Evolutionary conservation across 2,797 vertebrate genomes (phyloP).

Genomic region (Atherinosoma microstoma): DNA sequence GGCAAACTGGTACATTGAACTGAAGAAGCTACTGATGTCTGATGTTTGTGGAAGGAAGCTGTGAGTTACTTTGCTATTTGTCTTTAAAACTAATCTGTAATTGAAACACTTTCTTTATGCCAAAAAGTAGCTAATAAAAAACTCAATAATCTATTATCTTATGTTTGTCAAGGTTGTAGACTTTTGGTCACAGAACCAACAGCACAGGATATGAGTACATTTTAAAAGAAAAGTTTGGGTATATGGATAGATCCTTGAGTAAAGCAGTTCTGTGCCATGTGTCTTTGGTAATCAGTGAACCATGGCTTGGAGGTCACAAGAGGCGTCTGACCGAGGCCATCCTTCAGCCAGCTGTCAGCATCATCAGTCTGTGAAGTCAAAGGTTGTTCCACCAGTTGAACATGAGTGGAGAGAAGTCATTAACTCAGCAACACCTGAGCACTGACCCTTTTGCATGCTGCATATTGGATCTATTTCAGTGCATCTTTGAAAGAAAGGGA

Average conservation of each 20-base stretch:
- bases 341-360: slow-evolving; percentile 77
- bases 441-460: slow-evolving; percentile 34
- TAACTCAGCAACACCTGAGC: slow-evolving; percentile 67
- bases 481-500: slow-evolving; percentile 9
- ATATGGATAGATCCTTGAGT: slow-evolving; percentile 19
- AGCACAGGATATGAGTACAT: slow-evolving; percentile 2
- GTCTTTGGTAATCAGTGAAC: slow-evolving; percentile 70
- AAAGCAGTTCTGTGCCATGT: slow-evolving; percentile 29
- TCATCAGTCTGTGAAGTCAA: slow-evolving; percentile 69
- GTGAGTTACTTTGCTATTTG: background rate
- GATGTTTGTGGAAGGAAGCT: too few relatives aligned
- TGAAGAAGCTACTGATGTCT: background rate
- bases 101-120: background rate
- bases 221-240: slow-evolving; percentile 31
- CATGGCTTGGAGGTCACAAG: slow-evolving; percentile 63
- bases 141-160: background rate
- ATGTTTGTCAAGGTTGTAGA: background rate
- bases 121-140: background rate
- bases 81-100: background rate
- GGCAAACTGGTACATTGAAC: background rate
- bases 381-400: slow-evolving; percentile 71
- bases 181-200: background rate
- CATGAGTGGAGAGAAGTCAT: slow-evolving; percentile 68
- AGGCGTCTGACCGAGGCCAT: slow-evolving; percentile 76
- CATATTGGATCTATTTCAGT: slow-evolving; percentile 36